Evolutionary conservation across 64 coral and sea anemone species (phyloP).

Genomic region (Dendrophyllia cribrosa): DNA sequence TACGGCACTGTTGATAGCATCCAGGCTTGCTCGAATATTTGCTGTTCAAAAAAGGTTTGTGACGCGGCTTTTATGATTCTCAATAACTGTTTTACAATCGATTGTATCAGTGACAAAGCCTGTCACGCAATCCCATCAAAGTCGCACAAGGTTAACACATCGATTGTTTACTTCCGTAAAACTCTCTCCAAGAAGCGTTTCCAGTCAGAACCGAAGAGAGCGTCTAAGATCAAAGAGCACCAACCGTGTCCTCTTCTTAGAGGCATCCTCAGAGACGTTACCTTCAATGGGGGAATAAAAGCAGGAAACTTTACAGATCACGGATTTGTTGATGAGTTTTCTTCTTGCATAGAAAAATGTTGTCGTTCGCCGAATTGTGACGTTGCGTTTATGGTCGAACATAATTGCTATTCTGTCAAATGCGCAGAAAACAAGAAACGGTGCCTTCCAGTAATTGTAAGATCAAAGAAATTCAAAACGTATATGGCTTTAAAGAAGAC

Average conservation of each 20-base stretch:
- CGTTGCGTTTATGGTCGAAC: constrained; percentile 78
- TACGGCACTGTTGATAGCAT: constrained; percentile 79
- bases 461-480: constrained; percentile 68
- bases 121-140: constrained; percentile 79
- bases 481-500: constrained; percentile 65
- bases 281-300: constrained; percentile 70
- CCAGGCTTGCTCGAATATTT: constrained; percentile 76
- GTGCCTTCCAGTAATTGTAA: constrained; percentile 72
- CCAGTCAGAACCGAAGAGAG: background rate
- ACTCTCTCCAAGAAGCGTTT: constrained; percentile 13
- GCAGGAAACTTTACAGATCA: constrained; percentile 93
- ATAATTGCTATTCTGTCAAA: constrained; percentile 81
- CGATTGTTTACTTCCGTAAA: constrained; percentile 80
- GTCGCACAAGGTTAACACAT: constrained; percentile 71
- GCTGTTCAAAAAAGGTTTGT: constrained; percentile 75
- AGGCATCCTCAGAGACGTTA: constrained; percentile 51
- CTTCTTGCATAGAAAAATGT: constrained; percentile 63
- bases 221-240: background rate
- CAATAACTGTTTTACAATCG: constrained; percentile 86
- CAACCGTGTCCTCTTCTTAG: constrained; percentile 13
- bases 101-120: constrained; percentile 70
- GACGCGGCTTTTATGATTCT: constrained; percentile 92
- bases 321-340: constrained; percentile 39
- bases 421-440: constrained; percentile 60
- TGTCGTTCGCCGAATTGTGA: constrained; percentile 67